These are phyloP conservation scores for Sylvia borin DNA, from an alignment of 2,797 vertebrate species.

Conservation along the genomic window DNA sequence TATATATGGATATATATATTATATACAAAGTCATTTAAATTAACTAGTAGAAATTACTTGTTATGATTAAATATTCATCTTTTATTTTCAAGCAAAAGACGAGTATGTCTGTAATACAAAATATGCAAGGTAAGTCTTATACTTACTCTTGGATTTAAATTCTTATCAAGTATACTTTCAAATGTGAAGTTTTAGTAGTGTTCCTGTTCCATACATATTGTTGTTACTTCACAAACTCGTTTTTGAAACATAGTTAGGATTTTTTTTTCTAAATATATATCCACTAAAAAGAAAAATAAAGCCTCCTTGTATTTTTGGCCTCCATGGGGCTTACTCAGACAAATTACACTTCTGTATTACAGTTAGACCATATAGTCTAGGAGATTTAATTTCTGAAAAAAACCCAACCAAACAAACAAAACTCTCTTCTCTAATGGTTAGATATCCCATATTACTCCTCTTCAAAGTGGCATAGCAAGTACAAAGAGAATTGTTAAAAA, in stretches of 20 bases:
- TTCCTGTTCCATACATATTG: not conserved
- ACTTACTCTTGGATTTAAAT: not conserved
- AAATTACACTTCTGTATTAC: not conserved
- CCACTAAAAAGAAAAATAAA: not conserved
- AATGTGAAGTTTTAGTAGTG: not conserved
- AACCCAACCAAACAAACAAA: fast-evolving
- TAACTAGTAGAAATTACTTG: not conserved
- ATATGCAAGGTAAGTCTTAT: not conserved
- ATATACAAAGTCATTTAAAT: not conserved
- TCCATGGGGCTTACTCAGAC: not conserved
- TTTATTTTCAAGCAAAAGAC: not conserved
- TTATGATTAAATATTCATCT: not conserved
- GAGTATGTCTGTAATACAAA: not conserved
- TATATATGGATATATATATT: not conserved
- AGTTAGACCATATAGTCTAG: not conserved
- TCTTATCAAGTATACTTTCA: not conserved
- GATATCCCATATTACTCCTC: not conserved
- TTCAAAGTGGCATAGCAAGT: not conserved
- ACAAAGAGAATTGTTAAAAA: not conserved
- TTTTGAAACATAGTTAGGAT: not conserved
- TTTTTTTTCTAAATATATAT: not conserved
- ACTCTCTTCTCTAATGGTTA: not conserved
- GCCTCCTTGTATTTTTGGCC: not conserved
- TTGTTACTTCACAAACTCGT: not conserved
- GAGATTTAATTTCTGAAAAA: not conserved